phyloP scores from a whole-genome alignment of 2,113 vertebrate species.

The Hylia prasina region DNA sequence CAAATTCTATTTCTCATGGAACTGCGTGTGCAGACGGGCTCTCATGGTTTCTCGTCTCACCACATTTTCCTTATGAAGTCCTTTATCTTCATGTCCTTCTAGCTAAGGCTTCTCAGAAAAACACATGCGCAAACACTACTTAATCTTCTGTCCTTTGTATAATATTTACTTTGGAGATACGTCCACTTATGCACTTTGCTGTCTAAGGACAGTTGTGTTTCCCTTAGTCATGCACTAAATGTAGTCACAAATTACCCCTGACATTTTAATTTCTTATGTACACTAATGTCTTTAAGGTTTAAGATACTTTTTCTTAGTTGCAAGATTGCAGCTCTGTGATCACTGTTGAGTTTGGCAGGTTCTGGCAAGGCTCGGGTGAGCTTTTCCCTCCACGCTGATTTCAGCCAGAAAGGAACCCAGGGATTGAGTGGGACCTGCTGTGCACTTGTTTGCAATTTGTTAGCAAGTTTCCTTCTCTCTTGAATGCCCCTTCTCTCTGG shows the following conservation, averaged over 20 bases:
- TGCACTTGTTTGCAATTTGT: background rate
- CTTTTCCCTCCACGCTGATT: background rate
- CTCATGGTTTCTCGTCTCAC: background rate
- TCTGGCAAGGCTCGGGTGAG: background rate
- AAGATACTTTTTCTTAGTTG: background rate
- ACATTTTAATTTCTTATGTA: background rate
- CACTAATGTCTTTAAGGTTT: fast-evolving
- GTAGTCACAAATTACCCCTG: background rate
- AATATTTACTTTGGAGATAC: background rate
- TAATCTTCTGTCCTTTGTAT: background rate
- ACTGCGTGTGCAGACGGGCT: fast-evolving
- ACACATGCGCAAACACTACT: no score
- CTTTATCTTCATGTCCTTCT: background rate
- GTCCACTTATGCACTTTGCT: background rate
- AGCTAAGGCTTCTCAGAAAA: background rate
- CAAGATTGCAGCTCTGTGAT: background rate
- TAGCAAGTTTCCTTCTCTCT: background rate
- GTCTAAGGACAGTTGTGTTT: background rate
- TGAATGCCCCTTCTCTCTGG: background rate
- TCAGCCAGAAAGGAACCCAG: background rate
- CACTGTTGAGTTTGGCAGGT: background rate
- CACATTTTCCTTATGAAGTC: background rate
- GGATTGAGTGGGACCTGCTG: background rate
- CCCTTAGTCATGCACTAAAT: background rate
- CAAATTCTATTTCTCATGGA: background rate